Evolutionary conservation across 2,888 invertebrate genomes (phyloP), one percentile per base, ranked within the genome.

Genomic region (Chalcis sispes): DNA sequence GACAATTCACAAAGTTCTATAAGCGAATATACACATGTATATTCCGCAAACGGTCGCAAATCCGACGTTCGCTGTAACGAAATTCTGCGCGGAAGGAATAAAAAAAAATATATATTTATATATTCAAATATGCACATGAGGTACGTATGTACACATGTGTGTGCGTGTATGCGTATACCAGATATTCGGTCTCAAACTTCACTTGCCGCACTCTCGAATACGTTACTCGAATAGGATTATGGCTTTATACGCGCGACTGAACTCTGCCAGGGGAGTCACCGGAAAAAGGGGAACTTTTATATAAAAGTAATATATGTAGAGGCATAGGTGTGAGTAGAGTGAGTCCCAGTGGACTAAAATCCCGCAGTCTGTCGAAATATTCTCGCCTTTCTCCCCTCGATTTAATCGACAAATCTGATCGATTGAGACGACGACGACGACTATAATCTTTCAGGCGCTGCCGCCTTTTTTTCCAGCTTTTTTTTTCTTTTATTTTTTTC

Each of bases 341-440:
- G 25, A 20, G 18, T 25, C 50, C 50, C 61, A 20, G n/a, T 18
- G 70, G 50, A 50, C 52, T 5, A 20, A 25, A 27, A 59, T 56
- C 48, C 29, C 72, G 36, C 20, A 27, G 50, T 50, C 50, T 59
- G 40, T 52, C 59, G n/a, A 62, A 23, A 66, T 20, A 69, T 46
- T 29, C 32, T 40, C 46, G 58, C 50, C 7, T 40, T 32, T 48
- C 58, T 54, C 7, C 65, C 40, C 48, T 58, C 20, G 27, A 42
- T 13, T 59, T 29, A 48, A 74, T 74, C 62, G 69, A 64, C n/a
- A 58, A 64, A 59, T 36, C 7, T 27, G 62, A 75, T 75, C 64
- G 18, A 42, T 13, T 54, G 29, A 42, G 36, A 61, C 40, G 13
- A 1, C 23, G 23, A 10, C 46, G n/a, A 27, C 29, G 4, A 58